Evolutionary conservation across 1,140 invertebrate species (phyloP).

Genomic region (Tetranychus cinnabarinus): DNA sequence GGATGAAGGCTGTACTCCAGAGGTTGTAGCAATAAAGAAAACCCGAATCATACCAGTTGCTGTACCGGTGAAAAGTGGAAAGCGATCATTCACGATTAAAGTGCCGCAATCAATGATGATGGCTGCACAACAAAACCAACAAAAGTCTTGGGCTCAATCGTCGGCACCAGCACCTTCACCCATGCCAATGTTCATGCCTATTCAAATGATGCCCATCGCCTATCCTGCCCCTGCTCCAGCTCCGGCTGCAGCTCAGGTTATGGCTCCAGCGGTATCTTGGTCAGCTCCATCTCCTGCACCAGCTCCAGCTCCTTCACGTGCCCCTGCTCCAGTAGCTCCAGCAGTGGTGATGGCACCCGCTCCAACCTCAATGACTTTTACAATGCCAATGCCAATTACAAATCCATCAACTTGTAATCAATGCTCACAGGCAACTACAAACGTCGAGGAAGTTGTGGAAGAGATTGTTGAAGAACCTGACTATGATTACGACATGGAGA

Average conservation of each 20-base stretch:
- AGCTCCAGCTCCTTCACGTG: no score
- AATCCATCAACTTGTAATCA: no score
- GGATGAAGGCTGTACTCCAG: background rate
- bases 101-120: background rate
- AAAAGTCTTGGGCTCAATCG: background rate
- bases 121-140: background rate
- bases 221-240: no score
- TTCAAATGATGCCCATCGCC: no score
- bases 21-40: background rate
- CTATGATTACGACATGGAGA: no score
- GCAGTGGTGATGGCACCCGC: background rate
- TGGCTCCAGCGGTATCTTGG: background rate
- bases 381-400: no score
- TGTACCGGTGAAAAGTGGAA: background rate
- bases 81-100: background rate
- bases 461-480: background rate
- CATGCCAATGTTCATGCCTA: background rate
- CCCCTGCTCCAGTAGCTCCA: background rate
- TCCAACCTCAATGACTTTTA: no score
- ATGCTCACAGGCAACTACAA: background rate
- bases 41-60: background rate
- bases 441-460: background rate
- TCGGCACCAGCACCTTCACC: background rate
- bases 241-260: no score
- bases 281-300: background rate